Percentiles rank a stretch among this genome's conserved stretches.
phyloP scores from a whole-genome alignment of 30 jellyfish, hydroid and myxozoan species.

The Hydractinia echinata region DNA sequence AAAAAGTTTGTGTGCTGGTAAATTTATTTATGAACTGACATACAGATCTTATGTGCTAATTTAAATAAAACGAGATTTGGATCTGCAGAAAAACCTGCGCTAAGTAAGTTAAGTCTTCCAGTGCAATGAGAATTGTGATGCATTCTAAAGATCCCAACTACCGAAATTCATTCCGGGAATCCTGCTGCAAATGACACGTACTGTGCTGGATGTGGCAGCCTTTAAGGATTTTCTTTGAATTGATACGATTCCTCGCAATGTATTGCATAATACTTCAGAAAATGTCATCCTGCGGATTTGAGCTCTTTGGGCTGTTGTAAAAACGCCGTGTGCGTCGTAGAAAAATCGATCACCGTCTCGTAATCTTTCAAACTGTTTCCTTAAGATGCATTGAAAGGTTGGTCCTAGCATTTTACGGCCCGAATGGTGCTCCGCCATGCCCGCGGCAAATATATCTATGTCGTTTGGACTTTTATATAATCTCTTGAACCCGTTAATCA shows the following conservation, averaged over 20 bases:
- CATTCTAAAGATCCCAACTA: too few species aligned
- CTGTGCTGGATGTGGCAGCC: conserved; percentile 10
- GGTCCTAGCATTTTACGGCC: neutral
- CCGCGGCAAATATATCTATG: conserved; percentile 1
- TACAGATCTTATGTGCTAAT: too few species aligned
- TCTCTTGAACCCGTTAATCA: too few species aligned
- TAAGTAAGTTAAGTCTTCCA: too few species aligned
- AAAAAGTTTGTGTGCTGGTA: too few species aligned
- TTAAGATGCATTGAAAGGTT: conserved; percentile 8
- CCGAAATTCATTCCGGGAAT: too few species aligned
- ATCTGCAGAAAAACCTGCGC: too few species aligned
- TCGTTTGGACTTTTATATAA: neutral
- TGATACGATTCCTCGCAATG: conserved; percentile 56
- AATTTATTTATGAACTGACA: too few species aligned
- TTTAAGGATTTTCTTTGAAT: conserved; percentile 55
- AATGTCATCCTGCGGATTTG: conserved; percentile 1
- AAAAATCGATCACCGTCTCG: conserved; percentile 21
- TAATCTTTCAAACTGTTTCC: neutral
- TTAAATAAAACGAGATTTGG: too few species aligned
- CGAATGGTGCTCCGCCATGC: neutral
- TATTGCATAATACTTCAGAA: conserved; percentile 59
- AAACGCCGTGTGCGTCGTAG: neutral
- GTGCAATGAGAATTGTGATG: too few species aligned
- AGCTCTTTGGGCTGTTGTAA: neutral
- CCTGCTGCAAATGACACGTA: too few species aligned